Conservation (phyloP, 2,888 invertebrate species). For the Eutolmus rufibarbis region DNA sequence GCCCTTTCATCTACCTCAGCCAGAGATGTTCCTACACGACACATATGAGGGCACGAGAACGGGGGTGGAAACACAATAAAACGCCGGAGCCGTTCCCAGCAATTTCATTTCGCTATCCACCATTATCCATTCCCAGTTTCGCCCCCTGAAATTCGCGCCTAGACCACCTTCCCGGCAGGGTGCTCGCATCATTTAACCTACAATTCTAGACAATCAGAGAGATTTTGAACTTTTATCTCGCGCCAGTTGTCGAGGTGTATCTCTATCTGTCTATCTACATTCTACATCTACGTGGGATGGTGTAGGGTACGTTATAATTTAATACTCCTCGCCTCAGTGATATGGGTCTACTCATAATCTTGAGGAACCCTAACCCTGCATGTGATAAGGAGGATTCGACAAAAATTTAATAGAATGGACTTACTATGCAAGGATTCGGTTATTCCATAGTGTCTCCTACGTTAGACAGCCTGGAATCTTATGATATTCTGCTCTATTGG, state of each 20-base stretch:
- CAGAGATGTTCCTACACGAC: neutral
- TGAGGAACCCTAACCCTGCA: neutral
- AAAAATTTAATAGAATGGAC: neutral
- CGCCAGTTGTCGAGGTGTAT: neutral
- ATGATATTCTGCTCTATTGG: neutral
- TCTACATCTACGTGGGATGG: neutral
- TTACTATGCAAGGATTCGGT: neutral
- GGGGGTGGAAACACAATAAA: conserved; percentile 33
- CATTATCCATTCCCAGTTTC: conserved; percentile 13
- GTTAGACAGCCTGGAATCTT: neutral
- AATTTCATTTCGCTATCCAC: conserved; percentile 35
- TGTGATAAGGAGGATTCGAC: neutral
- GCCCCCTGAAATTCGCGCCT: neutral
- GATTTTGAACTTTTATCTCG: conserved; percentile 29
- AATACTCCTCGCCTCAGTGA: neutral
- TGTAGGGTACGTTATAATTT: neutral
- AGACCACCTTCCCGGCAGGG: neutral
- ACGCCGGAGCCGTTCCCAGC: conserved; percentile 24
- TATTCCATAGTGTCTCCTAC: neutral
- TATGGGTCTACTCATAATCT: neutral
- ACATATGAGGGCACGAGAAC: neutral
- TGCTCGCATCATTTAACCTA: conserved; percentile 39
- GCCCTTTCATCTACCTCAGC: neutral
- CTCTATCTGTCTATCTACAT: no score
- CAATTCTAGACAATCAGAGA: conserved; percentile 37